These are phyloP conservation scores for Halcyon senegalensis DNA, from an alignment of 2,113 vertebrate species.

Conservation along the genomic window DNA sequence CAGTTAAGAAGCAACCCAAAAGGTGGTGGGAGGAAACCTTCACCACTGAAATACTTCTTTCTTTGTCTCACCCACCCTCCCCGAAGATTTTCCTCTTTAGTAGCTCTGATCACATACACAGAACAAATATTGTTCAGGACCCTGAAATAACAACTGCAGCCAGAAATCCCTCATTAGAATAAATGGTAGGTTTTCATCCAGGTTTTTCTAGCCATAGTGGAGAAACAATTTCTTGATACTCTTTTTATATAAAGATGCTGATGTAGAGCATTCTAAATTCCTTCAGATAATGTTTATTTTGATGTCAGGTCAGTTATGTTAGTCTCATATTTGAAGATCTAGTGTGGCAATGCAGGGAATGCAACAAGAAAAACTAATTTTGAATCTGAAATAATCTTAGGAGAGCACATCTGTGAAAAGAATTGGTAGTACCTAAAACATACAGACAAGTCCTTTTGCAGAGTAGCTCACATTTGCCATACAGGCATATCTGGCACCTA, in stretches of 20 bases:
- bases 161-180: conserved; percentile 47
- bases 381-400: neutral
- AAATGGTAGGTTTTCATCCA: conserved; percentile 26
- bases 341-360: neutral
- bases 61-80: neutral
- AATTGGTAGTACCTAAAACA: neutral
- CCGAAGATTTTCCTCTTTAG: neutral
- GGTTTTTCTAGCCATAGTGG: neutral
- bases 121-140: conserved; percentile 25
- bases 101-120: conserved; percentile 12
- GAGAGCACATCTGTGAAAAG: neutral
- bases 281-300: conserved; percentile 1
- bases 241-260: conserved; percentile 21
- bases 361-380: neutral
- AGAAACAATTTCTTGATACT: conserved; percentile 38
- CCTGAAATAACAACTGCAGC: conserved; percentile 48
- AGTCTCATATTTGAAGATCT: neutral
- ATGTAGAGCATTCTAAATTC: conserved; percentile 16
- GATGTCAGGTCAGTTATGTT: neutral
- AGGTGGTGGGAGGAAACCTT: neutral
- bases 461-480: neutral
- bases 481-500: neutral
- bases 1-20: neutral
- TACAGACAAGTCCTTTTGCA: neutral
- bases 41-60: conserved; percentile 2